Evolutionary conservation across 2,888 invertebrate species (phyloP), one percentile per base, ranked within the genome.

Genomic region (Drosophila ochracea): DNA sequence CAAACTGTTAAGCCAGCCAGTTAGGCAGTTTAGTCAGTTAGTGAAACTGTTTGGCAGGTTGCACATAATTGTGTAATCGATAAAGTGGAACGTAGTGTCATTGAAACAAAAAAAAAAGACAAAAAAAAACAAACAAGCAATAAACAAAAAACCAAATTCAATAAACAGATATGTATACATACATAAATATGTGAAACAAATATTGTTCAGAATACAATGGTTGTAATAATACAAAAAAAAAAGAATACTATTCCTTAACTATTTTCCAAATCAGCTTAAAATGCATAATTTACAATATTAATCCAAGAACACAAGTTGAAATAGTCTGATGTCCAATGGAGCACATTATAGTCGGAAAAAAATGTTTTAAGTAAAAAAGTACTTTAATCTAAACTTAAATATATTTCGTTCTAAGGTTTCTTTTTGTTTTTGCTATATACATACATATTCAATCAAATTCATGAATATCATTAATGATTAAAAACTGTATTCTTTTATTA

Each of bases 1-100:
- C 58, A 60, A 63, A 57, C 74, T 58, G 60, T 54, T 61, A 60
- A 37, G 37, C 78, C 55, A 66, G 64, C 39, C 53, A 62, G 57
- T 66, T 35, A 55, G 31, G 33, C 53, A 31, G 37, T 61, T 19
- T 30, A n/a, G 58, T 63, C 33, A 47, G 64, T 68, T 73, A 59
- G 70, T 65, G 68, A 75, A 80, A 80, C 79, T 55, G 75, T 75
- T 80, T 82, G 79, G 75, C 80, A 78, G 79, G 71, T 82, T 80
- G 78, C 75, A 59, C 64, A 69, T 55, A 70, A 55, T 80, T 80
- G 82, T 78, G 80, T 75, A 80, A 80, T 78, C 82, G 79, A 78
- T 78, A 78, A 82, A 75, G 71, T 82, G 70, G 78, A 73, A 69
- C 78, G 69, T 65, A 64, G 78, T 81, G 73, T 77, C 77, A 81